Evolutionary conservation across 2,888 invertebrate genomes (phyloP).

Genomic region (Eristalinus aeneus): DNA sequence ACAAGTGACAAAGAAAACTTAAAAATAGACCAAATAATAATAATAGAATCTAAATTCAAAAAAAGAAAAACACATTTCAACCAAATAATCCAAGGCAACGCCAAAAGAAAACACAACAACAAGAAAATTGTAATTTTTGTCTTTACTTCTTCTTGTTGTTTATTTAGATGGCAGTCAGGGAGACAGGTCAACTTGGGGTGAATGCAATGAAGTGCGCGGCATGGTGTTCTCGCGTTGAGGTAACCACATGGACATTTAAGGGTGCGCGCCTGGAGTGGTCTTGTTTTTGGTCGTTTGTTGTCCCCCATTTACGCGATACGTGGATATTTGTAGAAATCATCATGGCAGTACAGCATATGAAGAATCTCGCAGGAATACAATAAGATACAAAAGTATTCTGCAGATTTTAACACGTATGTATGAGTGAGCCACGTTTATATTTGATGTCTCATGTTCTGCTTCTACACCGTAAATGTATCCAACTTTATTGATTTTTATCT

Average conservation of each 20-base stretch:
- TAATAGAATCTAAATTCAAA: slow-evolving; percentile 45
- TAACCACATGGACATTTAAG: slow-evolving; percentile 40
- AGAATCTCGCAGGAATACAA: slow-evolving; percentile 41
- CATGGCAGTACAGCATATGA: slow-evolving; percentile 21
- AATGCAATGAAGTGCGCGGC: slow-evolving; percentile 59
- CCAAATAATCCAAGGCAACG: slow-evolving; percentile 35
- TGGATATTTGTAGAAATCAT: slow-evolving; percentile 32
- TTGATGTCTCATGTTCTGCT: not conserved
- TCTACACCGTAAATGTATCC: not conserved
- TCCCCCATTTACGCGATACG: slow-evolving; percentile 12
- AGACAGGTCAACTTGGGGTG: slow-evolving; percentile 64
- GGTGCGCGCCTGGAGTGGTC: slow-evolving; percentile 45
- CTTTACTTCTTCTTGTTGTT: not conserved
- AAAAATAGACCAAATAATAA: slow-evolving; percentile 50
- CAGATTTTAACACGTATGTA: slow-evolving; percentile 12
- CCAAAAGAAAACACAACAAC: slow-evolving; percentile 48
- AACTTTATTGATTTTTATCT: not conserved
- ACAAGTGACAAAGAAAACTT: slow-evolving; percentile 5
- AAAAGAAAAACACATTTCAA: not conserved
- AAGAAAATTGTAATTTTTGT: slow-evolving; percentile 31
- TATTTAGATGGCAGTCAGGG: slow-evolving; percentile 8
- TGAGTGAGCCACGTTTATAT: slow-evolving; percentile 4
- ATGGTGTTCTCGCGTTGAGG: slow-evolving; percentile 48
- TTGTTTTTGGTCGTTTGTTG: not conserved
- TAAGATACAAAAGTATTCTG: slow-evolving; percentile 41